Base-by-base conservation (phyloP, 2,888 invertebrate genomes). In the Orthosia incerta region DNA sequence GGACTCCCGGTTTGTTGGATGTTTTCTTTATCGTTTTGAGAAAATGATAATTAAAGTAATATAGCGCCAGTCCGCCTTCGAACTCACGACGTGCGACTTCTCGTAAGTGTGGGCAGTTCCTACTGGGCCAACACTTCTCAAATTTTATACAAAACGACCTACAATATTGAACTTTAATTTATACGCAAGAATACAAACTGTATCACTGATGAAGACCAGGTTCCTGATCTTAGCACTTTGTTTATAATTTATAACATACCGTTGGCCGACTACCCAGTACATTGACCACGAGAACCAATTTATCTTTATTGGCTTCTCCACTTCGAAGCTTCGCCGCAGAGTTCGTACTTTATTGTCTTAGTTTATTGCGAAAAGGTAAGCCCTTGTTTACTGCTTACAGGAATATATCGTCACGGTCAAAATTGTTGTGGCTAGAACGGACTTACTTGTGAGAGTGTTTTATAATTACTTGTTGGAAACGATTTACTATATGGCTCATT, bases 331-430 rank as follows among this genome's bases (percentile, higher is more conserved):
- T 53, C 4, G 26, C 16, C n/a, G 15, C 48, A 18, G 26, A 53
- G 63, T 51, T 61, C 23, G n/a, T 50, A 55, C 74, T 77, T 77
- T 80, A 77, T 66, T 48, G 65, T 62, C 61, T n/a, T 20, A 39
- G 51, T 80, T 77, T 80, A 80, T 62, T 74, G 61, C 51, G 13
- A 51, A 60, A 71, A 61, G 55, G 59, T 79, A 63, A 79, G 16
- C 55, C 26, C 26, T 76, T 46, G 53, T 79, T 64, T 65, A 76
- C 39, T 39, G 48, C 48, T 45, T 45, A 48, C 53, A 48, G 7
- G 18, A 59, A 72, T 55, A 72, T 55, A 59, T 64, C 12, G n/a
- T 18, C 26, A 48, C 23, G 31, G 60, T 78, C 26, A 4, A 48
- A 63, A 63, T 59, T 39, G 16, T 53, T 13, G 15, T 12, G 13